A percentile compares a stretch with the other conserved stretches of the same genome.
Conservation (phyloP, 2,888 invertebrate genomes). For the Dinocampus coccinellae region DNA sequence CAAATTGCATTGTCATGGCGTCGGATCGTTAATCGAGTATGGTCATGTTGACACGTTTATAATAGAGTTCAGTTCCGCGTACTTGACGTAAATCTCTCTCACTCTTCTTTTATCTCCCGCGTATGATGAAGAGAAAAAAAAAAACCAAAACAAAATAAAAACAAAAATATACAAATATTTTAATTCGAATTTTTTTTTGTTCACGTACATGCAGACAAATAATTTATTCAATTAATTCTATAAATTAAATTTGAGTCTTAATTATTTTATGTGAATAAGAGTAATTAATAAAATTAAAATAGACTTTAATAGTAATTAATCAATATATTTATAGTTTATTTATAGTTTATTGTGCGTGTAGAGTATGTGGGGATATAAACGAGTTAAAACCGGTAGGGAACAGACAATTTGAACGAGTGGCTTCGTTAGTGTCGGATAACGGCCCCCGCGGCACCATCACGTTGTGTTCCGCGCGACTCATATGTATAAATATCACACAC, state of each 20-base stretch:
- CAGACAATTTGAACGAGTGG: constrained; percentile 28
- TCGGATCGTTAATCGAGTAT: constrained; percentile 52
- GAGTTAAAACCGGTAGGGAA: constrained; percentile 33
- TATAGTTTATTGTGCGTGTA: constrained; percentile 6
- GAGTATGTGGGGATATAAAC: neutral
- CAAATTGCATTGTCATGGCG: constrained; percentile 56
- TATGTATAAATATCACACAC: neutral
- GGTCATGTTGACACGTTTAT: constrained; percentile 57
- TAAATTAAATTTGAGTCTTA: no score
- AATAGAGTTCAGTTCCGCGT: constrained; percentile 59
- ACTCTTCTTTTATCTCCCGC: constrained; percentile 50
- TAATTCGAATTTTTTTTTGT: no score
- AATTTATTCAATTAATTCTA: no score
- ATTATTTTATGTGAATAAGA: no score
- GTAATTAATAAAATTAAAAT: neutral
- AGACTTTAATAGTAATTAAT: neutral
- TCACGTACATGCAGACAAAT: no score
- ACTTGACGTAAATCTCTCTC: constrained; percentile 58
- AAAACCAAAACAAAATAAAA: neutral
- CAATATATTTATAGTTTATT: neutral
- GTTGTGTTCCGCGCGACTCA: constrained; percentile 7
- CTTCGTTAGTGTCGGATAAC: constrained; percentile 35
- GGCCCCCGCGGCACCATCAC: constrained; percentile 16
- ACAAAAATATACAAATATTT: neutral
- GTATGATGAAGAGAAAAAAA: constrained; percentile 48